A percentile compares a stretch with the other conserved stretches of the same genome.
phyloP scores from a whole-genome alignment of 2,113 vertebrate species.

The Nannospalax galili region DNA sequence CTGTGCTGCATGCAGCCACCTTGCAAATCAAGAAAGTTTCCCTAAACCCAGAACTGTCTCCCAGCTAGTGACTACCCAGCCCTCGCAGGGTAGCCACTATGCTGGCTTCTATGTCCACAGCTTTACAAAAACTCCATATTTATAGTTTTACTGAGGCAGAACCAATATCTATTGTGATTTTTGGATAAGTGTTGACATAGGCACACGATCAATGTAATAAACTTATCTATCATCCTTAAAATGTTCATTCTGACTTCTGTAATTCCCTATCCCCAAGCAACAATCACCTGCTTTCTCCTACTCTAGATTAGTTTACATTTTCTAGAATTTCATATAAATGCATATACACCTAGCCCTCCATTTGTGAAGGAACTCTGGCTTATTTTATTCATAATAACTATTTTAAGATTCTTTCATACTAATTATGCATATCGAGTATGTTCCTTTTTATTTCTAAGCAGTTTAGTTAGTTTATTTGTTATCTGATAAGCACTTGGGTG shows the following conservation, averaged over 20 bases:
- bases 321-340: constrained; percentile 23
- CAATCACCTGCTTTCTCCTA: neutral
- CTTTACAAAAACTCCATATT: neutral
- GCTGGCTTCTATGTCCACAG: neutral
- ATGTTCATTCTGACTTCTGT: neutral
- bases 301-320: neutral
- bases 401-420: neutral
- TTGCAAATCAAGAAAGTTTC: neutral
- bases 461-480: neutral
- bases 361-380: neutral
- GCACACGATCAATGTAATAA: neutral
- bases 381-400: constrained; percentile 1
- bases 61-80: fast-evolving
- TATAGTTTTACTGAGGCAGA: neutral
- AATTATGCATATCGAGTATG: neutral
- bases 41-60: neutral
- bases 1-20: neutral
- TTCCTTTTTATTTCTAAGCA: neutral
- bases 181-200: constrained; percentile 17
- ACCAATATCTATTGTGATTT: neutral
- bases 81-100: fast-evolving
- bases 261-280: neutral
- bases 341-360: neutral
- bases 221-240: neutral
- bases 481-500: neutral